Evolutionary conservation across 2,888 invertebrate species (phyloP).

Genomic region (Xiphydria camelus): DNA sequence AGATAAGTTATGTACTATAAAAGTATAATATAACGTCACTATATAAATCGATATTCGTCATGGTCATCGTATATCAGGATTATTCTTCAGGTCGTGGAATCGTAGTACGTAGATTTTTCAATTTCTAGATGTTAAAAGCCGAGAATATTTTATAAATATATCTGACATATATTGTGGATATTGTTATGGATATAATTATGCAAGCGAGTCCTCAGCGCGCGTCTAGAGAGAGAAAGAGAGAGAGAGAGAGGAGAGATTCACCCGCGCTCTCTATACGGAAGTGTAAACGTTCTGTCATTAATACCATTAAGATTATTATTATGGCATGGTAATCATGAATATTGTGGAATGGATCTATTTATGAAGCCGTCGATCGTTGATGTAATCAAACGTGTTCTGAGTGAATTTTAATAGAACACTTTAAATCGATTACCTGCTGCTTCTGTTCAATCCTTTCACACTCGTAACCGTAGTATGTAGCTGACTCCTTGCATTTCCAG

Average conservation of each 20-base stretch:
- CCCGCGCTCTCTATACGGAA: conserved; percentile 12
- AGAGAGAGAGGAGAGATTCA: conserved; percentile 3
- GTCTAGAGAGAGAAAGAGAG: conserved; percentile 8
- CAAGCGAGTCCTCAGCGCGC: conserved; percentile 21
- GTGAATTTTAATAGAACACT: conserved; percentile 53
- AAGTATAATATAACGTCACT: conserved; percentile 23
- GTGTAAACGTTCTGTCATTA: conserved; percentile 27
- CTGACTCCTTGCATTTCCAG: no score
- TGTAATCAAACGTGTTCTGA: conserved; percentile 53
- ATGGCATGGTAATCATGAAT: conserved; percentile 45
- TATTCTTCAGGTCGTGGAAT: conserved; percentile 32
- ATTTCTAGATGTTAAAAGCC: conserved; percentile 42
- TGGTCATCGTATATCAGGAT: conserved; percentile 29
- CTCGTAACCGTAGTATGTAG: no score
- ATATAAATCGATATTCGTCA: conserved; percentile 34
- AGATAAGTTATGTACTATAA: conserved; percentile 32
- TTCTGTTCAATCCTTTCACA: no score
- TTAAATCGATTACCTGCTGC: conserved; percentile 39
- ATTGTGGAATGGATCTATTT: conserved; percentile 49
- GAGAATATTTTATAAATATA: conserved; percentile 34
- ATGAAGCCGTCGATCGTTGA: conserved; percentile 51
- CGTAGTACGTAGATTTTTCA: conserved; percentile 37
- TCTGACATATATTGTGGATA: conserved; percentile 31
- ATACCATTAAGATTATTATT: conserved; percentile 33
- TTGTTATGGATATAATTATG: conserved; percentile 33